Conservation (phyloP, 1,140 invertebrate genomes). For the Thrips palmi region DNA sequence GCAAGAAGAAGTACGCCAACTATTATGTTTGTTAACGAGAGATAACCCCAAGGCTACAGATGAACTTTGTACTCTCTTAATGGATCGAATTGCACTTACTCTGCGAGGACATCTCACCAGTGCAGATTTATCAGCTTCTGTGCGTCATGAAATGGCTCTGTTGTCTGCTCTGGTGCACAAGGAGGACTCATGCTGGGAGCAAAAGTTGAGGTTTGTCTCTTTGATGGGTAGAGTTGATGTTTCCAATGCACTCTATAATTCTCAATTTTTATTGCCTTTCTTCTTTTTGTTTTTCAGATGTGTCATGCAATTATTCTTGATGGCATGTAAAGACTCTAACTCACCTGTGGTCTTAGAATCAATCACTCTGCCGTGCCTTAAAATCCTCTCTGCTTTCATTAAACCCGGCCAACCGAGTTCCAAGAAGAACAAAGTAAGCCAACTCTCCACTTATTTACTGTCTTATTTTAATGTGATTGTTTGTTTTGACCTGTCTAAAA, state of each 20-base stretch:
- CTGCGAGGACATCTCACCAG: slow-evolving; percentile 42
- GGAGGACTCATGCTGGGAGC: slow-evolving; percentile 91
- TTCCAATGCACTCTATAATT: neutral
- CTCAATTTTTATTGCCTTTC: neutral
- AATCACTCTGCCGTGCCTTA: slow-evolving; percentile 62
- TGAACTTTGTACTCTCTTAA: slow-evolving; percentile 63
- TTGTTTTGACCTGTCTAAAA: neutral
- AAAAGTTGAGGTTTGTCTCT: slow-evolving; percentile 43
- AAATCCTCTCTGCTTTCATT: slow-evolving; percentile 62
- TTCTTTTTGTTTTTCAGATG: slow-evolving; percentile 38
- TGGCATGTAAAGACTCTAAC: slow-evolving; percentile 47
- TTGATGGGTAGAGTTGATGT: neutral
- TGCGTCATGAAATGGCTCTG: slow-evolving; percentile 74
- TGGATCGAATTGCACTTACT: slow-evolving; percentile 60
- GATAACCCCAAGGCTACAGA: slow-evolving; percentile 78
- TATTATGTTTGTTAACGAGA: slow-evolving; percentile 76
- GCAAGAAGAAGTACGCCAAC: slow-evolving; percentile 68
- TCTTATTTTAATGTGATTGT: neutral
- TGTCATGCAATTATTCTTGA: slow-evolving; percentile 68
- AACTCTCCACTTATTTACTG: neutral
- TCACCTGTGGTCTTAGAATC: slow-evolving; percentile 58
- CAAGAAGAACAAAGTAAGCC: slow-evolving; percentile 30
- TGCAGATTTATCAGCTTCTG: slow-evolving; percentile 53
- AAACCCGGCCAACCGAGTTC: slow-evolving; percentile 40
- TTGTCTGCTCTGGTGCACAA: slow-evolving; percentile 74